Evolutionary conservation across 2,888 invertebrate species (phyloP), one percentile per base, ranked within the genome.

Genomic region (Drosophila ustulata): DNA sequence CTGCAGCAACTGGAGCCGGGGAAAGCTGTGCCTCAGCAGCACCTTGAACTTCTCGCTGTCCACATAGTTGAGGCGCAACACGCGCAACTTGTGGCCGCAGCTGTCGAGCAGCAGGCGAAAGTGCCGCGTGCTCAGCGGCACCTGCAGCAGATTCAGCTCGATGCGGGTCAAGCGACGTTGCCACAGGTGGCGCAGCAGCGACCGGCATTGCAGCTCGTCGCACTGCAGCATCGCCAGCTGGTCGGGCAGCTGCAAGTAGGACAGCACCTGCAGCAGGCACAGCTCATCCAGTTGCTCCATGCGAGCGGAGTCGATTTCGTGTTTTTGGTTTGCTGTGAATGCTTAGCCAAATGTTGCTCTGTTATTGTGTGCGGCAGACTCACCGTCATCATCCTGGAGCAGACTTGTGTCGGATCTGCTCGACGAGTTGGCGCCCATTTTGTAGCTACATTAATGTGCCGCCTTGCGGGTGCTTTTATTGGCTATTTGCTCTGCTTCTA

Each of bases 371-470:
- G 18, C 18, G 11, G 34, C 34, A 9, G 18, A 82, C 92, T 92
- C 71, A 92, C 92, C 92, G 72, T 92, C 92, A 66, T 92, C 92
- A 86, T 92, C 92, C 77, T 86, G 89, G 70, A 91, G 90, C 73
- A 91, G 85, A 89, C 83, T 90, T 71, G 90, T 79, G 81, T 92
- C 91, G 72, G 91, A 89, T 85, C 92, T 90, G 80, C 91, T 90
- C 83, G 92, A 92, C 71, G 91, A 88, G 77, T 90, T 92, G 74
- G 91, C 91, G 79, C 92, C 92, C 90, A 92, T 92, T 77, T 85
- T 91, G 77, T 62, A 66, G 73, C 81, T 75, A 86, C 83, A 83
- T 83, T 59, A 86, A 83, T 67, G 72, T 66, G 65, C 63, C 68
- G 68, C 55, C 56, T 68, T 61, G 26, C 41, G 52, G 63, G 61